Evolutionary conservation across 1,140 invertebrate species (phyloP).

Genomic region (Dinoponera quadriceps): DNA sequence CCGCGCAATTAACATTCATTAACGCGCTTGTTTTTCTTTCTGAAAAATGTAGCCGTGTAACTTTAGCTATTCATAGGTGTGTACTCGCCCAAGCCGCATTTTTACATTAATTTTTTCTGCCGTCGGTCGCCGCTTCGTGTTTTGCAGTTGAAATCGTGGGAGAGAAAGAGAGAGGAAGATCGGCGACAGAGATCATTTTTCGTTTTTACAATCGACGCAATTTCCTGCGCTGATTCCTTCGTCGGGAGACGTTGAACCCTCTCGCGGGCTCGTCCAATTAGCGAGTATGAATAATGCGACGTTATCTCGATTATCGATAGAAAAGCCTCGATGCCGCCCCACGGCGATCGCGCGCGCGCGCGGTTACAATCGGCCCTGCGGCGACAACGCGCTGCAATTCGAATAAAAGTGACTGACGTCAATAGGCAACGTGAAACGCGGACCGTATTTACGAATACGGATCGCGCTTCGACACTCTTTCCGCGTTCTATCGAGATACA

Average conservation of each 20-base stretch:
- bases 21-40: conserved; percentile 1
- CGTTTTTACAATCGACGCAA: background rate
- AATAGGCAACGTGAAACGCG: conserved; percentile 59
- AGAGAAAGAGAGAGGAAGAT: conserved; percentile 13
- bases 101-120: background rate
- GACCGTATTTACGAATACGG: conserved; percentile 57
- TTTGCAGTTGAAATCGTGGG: no score
- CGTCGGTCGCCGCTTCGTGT: background rate
- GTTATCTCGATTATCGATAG: background rate
- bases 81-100: background rate
- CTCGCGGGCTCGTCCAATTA: background rate
- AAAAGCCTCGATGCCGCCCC: conserved; percentile 19
- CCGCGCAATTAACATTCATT: conserved; percentile 50
- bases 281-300: background rate
- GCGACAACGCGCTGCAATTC: conserved; percentile 42
- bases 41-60: background rate
- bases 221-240: background rate
- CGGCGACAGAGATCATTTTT: conserved; percentile 1
- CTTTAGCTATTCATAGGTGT: no score
- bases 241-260: background rate
- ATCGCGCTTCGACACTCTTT: conserved; percentile 35
- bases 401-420: conserved; percentile 72
- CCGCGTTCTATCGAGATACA: background rate
- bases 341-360: background rate
- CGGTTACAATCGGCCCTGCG: conserved; percentile 18